Evolutionary conservation across 1,140 invertebrate species (phyloP), one percentile per base, ranked within the genome.

Genomic region (Zaprionus capensis): DNA sequence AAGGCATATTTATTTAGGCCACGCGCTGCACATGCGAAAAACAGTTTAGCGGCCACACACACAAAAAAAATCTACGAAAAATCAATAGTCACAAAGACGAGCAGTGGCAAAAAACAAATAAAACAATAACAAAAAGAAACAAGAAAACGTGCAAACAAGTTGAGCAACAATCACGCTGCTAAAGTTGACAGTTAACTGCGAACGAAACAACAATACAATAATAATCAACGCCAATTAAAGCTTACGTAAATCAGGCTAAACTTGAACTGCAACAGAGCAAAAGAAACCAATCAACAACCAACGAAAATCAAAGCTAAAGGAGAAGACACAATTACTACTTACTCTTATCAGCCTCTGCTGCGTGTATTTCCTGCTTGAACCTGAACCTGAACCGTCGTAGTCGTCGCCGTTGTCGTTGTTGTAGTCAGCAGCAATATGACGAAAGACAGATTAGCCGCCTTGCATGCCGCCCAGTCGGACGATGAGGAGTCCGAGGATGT

Each of bases 401-500:
- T n/a, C 53, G 53, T 15, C 24, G 51, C 17, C 36, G 14, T 38
- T 15, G 36, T 36, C 34, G 34, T 38, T 15, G 36, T 38, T 14
- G 36, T 38, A n/a, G 46, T n/a, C 20, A 55, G 17, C 67, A 68
- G 36, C 72, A 96, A 94, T 94, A 99, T 99, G 98, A 98, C 97
- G 94, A 99, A 98, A 96, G 98, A 99, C 95, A 97, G 98, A 96
- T 97, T 99, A 95, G 97, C 97, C 94, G 98, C 97, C 93, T 95
- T 98, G 87, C 97, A 97, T 95, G 97, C 97, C 95, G 97, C 97
- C 93, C 97, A 98, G 95, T 98, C 97, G 94, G 97, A 98, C 93
- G 97, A 98, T 93, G 98, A 99, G 94, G 98, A 99, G 93, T 97
- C 97, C 82, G 97, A 98, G 93, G 97, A 98, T 93, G 97, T 98